Evolutionary conservation across 2,888 invertebrate species (phyloP).

Genomic region (Seira sanloemensis): DNA sequence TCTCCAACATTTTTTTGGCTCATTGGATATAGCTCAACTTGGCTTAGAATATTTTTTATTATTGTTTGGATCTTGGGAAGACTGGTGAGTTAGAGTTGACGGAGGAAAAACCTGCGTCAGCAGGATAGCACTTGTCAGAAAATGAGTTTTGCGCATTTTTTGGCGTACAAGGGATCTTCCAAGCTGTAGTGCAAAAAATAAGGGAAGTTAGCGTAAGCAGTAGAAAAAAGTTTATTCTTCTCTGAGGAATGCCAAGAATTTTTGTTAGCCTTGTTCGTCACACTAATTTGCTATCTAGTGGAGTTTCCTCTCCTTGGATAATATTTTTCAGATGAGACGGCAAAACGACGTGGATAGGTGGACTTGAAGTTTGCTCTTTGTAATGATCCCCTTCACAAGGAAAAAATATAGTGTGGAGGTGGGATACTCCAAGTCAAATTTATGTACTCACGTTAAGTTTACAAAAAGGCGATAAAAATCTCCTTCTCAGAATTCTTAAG

Average conservation of each 20-base stretch:
- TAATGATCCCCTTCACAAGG: neutral
- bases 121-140: constrained; percentile 14
- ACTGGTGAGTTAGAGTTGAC: neutral
- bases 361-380: constrained; percentile 7
- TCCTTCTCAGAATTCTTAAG: neutral
- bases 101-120: neutral
- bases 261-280: neutral
- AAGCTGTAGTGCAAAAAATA: neutral
- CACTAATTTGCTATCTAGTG: neutral
- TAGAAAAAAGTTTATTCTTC: neutral
- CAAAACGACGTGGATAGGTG: neutral
- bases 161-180: neutral
- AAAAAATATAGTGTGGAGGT: neutral
- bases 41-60: neutral
- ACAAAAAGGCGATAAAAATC: neutral
- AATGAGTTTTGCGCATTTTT: constrained; percentile 14
- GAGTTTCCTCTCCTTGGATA: neutral
- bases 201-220: neutral
- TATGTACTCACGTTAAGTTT: neutral
- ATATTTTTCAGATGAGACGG: neutral
- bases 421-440: neutral
- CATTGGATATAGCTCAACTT: no score
- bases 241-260: constrained; percentile 46
- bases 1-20: neutral
- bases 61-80: neutral